Conservation (phyloP, 1,140 invertebrate species). For the Drosophila lacertosa region DNA sequence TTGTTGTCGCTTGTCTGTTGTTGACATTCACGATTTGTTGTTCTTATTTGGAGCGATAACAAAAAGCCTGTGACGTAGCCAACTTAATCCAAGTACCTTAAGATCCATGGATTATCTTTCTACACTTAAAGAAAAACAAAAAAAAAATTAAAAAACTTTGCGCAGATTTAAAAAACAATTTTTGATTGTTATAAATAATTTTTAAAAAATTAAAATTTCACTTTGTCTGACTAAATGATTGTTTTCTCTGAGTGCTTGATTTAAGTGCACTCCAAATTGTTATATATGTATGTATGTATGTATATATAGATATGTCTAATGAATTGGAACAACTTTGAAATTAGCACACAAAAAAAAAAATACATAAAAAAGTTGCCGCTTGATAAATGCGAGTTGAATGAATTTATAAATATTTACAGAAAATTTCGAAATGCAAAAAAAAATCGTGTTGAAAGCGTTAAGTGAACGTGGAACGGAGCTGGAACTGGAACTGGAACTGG, state of each 20-base stretch:
- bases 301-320: constrained; percentile 42
- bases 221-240: too few species aligned
- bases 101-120: too few species aligned
- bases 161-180: too few species aligned
- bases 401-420: constrained; percentile 59
- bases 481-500: constrained; percentile 5
- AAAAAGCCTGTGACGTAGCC: constrained; percentile 49
- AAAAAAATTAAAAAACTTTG: too few species aligned
- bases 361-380: constrained; percentile 12
- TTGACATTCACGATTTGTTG: constrained; percentile 49
- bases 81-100: neutral
- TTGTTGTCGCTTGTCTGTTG: constrained; percentile 25
- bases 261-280: constrained; percentile 12
- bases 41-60: constrained; percentile 59
- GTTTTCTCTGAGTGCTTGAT: neutral
- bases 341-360: constrained; percentile 52
- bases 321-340: constrained; percentile 49
- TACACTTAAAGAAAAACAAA: neutral
- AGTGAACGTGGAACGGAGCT: constrained; percentile 38
- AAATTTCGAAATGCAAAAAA: too few species aligned
- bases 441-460: constrained; percentile 59
- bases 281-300: neutral
- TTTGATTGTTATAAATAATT: too few species aligned
- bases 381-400: constrained; percentile 48
- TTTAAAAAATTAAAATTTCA: too few species aligned